Conservation (phyloP, 1,140 invertebrate species). For the Drosophila pandora region DNA sequence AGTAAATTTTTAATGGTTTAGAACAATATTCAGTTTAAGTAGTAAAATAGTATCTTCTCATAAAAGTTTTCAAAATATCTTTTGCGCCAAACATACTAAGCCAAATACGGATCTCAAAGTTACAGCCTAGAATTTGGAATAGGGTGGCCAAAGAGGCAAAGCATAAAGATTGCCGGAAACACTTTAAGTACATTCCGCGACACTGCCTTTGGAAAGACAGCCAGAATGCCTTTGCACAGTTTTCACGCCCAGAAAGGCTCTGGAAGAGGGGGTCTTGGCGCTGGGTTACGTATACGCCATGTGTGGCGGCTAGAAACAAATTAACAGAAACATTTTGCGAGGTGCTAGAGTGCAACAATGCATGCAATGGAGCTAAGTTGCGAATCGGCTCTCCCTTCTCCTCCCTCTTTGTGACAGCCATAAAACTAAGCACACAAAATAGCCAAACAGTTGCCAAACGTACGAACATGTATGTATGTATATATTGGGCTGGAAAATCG, state of each 20-base stretch:
- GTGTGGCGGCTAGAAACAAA: constrained; percentile 43
- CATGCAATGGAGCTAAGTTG: constrained; percentile 31
- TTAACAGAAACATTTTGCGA: constrained; percentile 58
- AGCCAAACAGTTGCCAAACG: constrained; percentile 10
- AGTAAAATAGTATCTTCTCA: no score
- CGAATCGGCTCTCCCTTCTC: constrained; percentile 3
- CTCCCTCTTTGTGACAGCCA: constrained; percentile 28
- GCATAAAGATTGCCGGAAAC: constrained; percentile 21
- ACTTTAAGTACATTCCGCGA: constrained; percentile 32
- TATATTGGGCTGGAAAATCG: constrained; percentile 29
- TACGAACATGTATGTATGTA: not conserved
- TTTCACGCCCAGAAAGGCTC: not conserved
- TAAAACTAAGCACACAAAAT: constrained; percentile 55
- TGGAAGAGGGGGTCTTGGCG: not conserved
- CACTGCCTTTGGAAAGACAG: not conserved
- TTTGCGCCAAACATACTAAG: not conserved
- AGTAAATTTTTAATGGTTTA: no score
- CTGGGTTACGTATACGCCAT: constrained; percentile 30
- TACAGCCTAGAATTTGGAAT: not conserved
- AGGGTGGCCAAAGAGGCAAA: constrained; percentile 6
- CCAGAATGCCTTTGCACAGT: constrained; percentile 20
- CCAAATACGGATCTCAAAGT: constrained; percentile 6
- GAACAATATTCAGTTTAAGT: no score
- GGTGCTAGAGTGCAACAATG: constrained; percentile 57
- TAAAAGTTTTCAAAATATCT: not conserved